A percentile compares a stretch with the other conserved stretches of the same genome.
Conservation (phyloP, 2,888 invertebrate species). For the Cabera pusaria region DNA sequence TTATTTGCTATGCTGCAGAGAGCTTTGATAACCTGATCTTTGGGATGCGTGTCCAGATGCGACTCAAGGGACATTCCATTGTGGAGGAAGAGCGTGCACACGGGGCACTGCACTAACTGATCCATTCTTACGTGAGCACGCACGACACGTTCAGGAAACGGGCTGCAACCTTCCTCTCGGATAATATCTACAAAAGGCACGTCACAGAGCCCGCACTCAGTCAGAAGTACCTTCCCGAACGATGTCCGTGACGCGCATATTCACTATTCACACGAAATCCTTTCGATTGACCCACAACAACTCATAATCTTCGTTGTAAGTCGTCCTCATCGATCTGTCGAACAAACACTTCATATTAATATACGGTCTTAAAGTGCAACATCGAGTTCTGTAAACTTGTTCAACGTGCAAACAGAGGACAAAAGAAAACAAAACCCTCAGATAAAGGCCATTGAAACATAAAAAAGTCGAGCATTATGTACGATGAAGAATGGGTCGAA, state of each 20-base stretch:
- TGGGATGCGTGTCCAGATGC: slow-evolving; percentile 93
- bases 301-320: slow-evolving; percentile 67
- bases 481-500: slow-evolving; percentile 56
- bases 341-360: slow-evolving; percentile 67
- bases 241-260: slow-evolving; percentile 72
- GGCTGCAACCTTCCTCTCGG: slow-evolving; percentile 25
- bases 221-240: slow-evolving; percentile 54
- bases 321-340: slow-evolving; percentile 78
- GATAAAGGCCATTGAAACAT: slow-evolving; percentile 82
- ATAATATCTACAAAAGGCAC: slow-evolving; percentile 43
- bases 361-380: slow-evolving; percentile 53
- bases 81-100: slow-evolving; percentile 92
- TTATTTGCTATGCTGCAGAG: slow-evolving; percentile 81
- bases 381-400: slow-evolving; percentile 63
- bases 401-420: slow-evolving; percentile 69
- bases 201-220: slow-evolving; percentile 56
- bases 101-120: slow-evolving; percentile 87
- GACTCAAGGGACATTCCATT: slow-evolving; percentile 92
- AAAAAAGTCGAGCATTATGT: slow-evolving; percentile 73
- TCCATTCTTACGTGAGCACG: slow-evolving; percentile 60
- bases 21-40: slow-evolving; percentile 94
- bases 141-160: slow-evolving; percentile 11
- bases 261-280: slow-evolving; percentile 66
- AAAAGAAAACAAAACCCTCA: slow-evolving; percentile 80
- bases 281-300: slow-evolving; percentile 57